A percentile compares a stretch with the other conserved stretches of the same genome.
phyloP scores from a whole-genome alignment of 2,888 invertebrate genomes.

The Caenorhabditis japonica region DNA sequence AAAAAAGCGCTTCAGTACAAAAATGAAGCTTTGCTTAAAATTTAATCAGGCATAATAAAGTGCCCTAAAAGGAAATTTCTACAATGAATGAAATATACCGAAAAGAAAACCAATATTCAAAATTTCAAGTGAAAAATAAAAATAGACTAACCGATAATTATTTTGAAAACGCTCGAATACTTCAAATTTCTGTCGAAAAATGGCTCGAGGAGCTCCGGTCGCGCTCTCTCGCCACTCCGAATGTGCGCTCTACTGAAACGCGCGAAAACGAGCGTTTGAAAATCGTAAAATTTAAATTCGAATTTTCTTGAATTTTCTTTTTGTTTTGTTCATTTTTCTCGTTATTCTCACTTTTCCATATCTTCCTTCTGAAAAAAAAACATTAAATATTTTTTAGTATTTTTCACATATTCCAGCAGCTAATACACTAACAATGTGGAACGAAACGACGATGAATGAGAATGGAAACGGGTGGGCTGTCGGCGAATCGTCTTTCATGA shows the following conservation, averaged over 20 bases:
- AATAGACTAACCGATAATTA: too few species aligned
- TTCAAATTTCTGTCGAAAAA: too few species aligned
- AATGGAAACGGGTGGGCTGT: slow-evolving; percentile 41
- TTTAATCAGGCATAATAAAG: too few species aligned
- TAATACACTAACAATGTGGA: slow-evolving; percentile 50
- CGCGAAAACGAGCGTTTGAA: slow-evolving; percentile 22
- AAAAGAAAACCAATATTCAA: too few species aligned
- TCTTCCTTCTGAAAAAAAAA: neutral
- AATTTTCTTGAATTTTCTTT: neutral
- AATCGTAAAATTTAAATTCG: neutral
- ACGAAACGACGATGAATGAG: slow-evolving; percentile 22
- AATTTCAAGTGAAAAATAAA: too few species aligned
- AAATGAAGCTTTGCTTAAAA: too few species aligned
- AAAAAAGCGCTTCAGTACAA: too few species aligned
- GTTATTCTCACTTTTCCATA: neutral
- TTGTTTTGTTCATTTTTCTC: neutral
- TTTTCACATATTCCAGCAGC: slow-evolving; percentile 1
- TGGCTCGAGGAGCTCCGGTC: too few species aligned
- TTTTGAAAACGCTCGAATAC: too few species aligned
- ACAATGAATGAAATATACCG: too few species aligned
- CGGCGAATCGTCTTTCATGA: slow-evolving; percentile 40
- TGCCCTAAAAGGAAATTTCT: too few species aligned
- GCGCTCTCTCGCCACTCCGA: neutral
- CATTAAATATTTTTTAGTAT: neutral
- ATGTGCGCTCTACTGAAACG: slow-evolving; percentile 26